These are phyloP conservation scores for Propithecus coquereli DNA, from an alignment of 2,113 vertebrate species.

Conservation along the genomic window DNA sequence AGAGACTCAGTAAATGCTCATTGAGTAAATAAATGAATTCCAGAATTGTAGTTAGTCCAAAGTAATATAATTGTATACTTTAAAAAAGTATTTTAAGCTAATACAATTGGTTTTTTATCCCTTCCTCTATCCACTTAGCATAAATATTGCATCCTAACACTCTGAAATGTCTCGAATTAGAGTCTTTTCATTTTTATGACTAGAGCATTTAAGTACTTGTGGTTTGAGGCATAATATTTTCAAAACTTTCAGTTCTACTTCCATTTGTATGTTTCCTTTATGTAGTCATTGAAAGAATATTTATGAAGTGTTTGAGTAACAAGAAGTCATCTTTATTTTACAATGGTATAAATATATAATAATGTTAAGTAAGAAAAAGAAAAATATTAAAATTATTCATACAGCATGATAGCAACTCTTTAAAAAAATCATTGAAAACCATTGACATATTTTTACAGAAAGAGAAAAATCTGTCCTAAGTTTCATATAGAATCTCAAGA, in stretches of 20 bases:
- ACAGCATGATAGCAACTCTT: not conserved
- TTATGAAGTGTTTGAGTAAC: not conserved
- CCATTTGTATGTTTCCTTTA: not conserved
- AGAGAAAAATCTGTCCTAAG: conserved; percentile 17
- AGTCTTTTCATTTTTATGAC: not conserved
- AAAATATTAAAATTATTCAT: not conserved
- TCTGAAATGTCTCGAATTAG: not conserved
- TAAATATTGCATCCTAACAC: not conserved
- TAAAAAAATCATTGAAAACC: not conserved
- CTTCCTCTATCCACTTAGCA: not conserved
- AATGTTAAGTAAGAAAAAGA: not conserved
- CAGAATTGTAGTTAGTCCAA: not conserved
- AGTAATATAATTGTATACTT: not conserved
- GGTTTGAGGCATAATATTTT: not conserved
- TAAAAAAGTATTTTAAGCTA: not conserved
- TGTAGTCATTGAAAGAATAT: not conserved
- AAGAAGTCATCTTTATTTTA: not conserved
- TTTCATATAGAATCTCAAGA: conserved; percentile 19
- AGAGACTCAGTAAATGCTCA: not conserved
- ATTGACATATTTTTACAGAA: not conserved
- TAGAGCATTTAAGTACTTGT: not conserved
- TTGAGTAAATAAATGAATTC: conserved; percentile 19
- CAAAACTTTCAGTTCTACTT: not conserved
- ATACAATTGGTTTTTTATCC: not conserved
- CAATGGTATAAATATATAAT: not conserved